These are phyloP conservation scores for Craseonycteris thonglongyai DNA, from an alignment of 2,113 vertebrate genomes.

Conservation along the genomic window DNA sequence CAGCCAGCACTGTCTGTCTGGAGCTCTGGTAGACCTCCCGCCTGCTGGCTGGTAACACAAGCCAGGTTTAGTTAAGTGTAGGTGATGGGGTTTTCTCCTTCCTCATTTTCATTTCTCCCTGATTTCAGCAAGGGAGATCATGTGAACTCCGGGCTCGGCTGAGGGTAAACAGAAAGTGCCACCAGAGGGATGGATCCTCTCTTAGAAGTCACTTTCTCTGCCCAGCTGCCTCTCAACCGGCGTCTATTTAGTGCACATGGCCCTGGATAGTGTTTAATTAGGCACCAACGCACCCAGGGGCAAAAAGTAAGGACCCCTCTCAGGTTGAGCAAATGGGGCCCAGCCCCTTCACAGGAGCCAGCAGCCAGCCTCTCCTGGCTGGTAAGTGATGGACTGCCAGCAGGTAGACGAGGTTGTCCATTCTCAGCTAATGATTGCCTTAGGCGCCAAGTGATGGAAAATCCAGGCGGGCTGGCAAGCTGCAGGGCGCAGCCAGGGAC, in stretches of 20 bases:
- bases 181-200: not conserved
- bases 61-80: fast-evolving
- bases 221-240: slow-evolving; percentile 27
- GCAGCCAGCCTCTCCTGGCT: slow-evolving; percentile 21
- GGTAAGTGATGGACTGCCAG: slow-evolving; percentile 18
- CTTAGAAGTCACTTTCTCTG: slow-evolving; percentile 32
- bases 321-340: slow-evolving; percentile 41
- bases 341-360: not conserved
- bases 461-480: slow-evolving; percentile 43
- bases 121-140: not conserved
- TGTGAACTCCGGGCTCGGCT: not conserved
- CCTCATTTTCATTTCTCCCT: slow-evolving; percentile 37
- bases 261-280: slow-evolving; percentile 67
- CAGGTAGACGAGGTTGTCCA: slow-evolving; percentile 56
- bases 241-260: not conserved
- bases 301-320: slow-evolving; percentile 44
- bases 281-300: slow-evolving; percentile 56
- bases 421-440: slow-evolving; percentile 72
- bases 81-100: not conserved
- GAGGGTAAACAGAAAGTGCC: slow-evolving; percentile 5
- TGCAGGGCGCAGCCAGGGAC: slow-evolving; percentile 29
- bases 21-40: not conserved
- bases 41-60: not conserved
- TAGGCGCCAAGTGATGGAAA: slow-evolving; percentile 65
- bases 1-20: slow-evolving; percentile 27